phyloP scores from a whole-genome alignment of 2,888 invertebrate species.

The Leptinotarsa haldemani region DNA sequence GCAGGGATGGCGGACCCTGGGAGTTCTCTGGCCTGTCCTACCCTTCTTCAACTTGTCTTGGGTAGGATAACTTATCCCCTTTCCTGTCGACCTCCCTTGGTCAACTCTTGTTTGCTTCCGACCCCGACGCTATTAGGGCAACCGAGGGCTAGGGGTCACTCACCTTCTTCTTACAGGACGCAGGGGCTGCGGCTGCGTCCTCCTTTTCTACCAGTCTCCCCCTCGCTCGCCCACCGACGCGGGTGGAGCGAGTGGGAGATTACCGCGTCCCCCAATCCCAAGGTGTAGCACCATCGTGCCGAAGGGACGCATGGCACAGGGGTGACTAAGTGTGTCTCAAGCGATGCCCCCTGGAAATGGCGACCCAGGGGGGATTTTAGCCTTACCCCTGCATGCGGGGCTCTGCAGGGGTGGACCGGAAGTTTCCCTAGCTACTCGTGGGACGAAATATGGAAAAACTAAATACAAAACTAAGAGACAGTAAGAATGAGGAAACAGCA shows the following conservation, averaged over 20 bases:
- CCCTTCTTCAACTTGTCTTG: too few species aligned
- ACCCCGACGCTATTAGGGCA: not conserved
- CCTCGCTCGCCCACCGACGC: too few species aligned
- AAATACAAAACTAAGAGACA: not conserved
- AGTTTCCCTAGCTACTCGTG: conserved; percentile 20
- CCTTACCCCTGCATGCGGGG: too few species aligned
- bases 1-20: too few species aligned
- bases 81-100: conserved; percentile 2
- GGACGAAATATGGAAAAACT: conserved; percentile 2
- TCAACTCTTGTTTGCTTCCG: conserved; percentile 2
- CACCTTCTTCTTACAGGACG: not conserved
- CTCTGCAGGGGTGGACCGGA: conserved; percentile 19
- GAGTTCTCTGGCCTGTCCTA: too few species aligned
- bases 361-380: conserved; percentile 15
- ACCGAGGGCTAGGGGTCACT: not conserved
- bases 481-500: not conserved
- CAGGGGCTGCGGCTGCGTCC: too few species aligned
- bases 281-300: conserved; percentile 26
- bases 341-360: conserved; percentile 25
- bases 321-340: conserved; percentile 18
- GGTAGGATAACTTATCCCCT: not conserved
- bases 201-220: too few species aligned
- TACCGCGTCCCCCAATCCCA: conserved; percentile 10
- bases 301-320: conserved; percentile 23
- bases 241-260: too few species aligned